Percentiles rank a stretch among this genome's conserved stretches.
phyloP scores from a whole-genome alignment of 2,797 vertebrate genomes.

The Meriones psammophilus region DNA sequence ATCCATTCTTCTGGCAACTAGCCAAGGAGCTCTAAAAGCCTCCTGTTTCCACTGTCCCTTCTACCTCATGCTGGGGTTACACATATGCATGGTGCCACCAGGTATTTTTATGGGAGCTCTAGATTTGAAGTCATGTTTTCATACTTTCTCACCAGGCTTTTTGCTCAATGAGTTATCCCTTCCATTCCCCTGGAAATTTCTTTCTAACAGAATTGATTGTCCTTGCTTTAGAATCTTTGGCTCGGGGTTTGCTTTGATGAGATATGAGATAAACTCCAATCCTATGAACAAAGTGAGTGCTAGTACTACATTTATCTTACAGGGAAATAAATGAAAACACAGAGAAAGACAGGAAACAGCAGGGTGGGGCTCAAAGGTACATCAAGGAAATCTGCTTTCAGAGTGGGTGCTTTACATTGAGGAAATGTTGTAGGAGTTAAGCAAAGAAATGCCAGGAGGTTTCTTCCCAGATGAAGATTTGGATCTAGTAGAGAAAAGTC shows the following conservation, averaged over 20 bases:
- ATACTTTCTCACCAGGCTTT: not conserved
- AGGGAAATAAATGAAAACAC: not conserved
- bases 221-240: not conserved
- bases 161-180: not conserved
- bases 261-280: slow-evolving; percentile 32
- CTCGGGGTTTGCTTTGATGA: not conserved
- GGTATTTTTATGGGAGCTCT: too few species aligned
- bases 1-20: not conserved
- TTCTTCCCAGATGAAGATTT: not conserved
- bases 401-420: not conserved
- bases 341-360: not conserved
- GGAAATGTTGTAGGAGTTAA: not conserved
- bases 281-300: not conserved
- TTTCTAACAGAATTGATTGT: not conserved
- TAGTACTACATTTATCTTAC: slow-evolving; percentile 11
- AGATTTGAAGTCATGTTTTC: not conserved
- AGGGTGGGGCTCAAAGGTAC: not conserved
- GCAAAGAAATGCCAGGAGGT: not conserved
- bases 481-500: not conserved
- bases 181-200: not conserved
- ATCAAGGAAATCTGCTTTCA: not conserved
- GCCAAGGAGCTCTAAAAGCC: not conserved
- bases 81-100: not conserved
- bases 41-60: not conserved
- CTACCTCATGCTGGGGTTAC: not conserved